A percentile compares a stretch with the other conserved stretches of the same genome.
phyloP scores from a whole-genome alignment of 2,113 vertebrate genomes.

The Strix uralensis region DNA sequence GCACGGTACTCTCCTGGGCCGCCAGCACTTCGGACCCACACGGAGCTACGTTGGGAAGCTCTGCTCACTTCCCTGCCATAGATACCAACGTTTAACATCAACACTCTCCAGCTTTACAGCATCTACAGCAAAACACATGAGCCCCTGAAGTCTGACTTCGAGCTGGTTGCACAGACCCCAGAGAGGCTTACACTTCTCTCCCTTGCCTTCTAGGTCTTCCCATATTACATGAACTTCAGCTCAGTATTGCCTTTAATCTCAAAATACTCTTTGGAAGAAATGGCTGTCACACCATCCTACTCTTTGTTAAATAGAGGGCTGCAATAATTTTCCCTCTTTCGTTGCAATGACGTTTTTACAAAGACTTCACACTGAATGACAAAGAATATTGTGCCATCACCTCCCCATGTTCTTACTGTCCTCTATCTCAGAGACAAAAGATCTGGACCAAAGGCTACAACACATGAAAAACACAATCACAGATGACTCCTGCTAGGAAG shows the following conservation, averaged over 20 bases:
- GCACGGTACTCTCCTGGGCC: rapidly evolving
- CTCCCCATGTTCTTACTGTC: neutral
- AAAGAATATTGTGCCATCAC: neutral
- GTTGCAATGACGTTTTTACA: neutral
- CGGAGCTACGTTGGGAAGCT: neutral
- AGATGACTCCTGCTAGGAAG: neutral
- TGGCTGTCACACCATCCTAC: neutral
- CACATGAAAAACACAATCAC: neutral
- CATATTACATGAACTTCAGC: neutral
- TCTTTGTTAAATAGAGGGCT: neutral
- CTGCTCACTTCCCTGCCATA: neutral
- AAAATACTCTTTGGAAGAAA: neutral
- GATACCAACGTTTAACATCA: neutral
- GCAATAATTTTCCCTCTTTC: neutral
- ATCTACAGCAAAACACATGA: neutral
- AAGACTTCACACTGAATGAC: neutral
- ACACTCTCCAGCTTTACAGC: neutral
- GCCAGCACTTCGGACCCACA: neutral
- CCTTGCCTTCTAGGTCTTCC: neutral
- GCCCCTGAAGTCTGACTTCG: neutral
- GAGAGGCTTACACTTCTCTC: neutral
- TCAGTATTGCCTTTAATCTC: neutral
- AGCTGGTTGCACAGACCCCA: neutral
- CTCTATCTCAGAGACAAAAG: neutral
- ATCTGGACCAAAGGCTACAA: neutral